Evolutionary conservation across 37 sponge, comb jelly and placozoan species (phyloP), one percentile per base, ranked within the genome.

Genomic region (Spongilla lacustris): DNA sequence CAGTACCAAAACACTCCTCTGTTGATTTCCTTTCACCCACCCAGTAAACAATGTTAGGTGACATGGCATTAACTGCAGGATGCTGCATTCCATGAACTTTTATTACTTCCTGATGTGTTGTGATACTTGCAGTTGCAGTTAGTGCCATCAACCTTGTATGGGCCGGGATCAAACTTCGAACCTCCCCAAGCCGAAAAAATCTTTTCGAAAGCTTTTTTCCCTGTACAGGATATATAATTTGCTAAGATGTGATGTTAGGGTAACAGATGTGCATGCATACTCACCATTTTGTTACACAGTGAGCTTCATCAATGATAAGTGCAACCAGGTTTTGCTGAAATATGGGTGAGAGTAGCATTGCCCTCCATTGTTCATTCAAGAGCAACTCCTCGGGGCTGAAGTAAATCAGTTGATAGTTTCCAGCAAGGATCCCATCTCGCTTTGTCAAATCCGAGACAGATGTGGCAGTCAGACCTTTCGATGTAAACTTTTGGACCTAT

Each of bases 71-170:
- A 6, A 79, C 66, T 8, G 24, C 6, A 66, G 80, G 68, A 26
- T 41, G 2, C 5, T 9, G 4, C 80, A 79, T 38, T 6, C 80
- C 67, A 11, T 58, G 26, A 9, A 49, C 6, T 5, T 37, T 50
- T 4, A 29, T 33, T 3, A 79, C 66, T 10, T 25, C 58, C 66
- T 32, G 26, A 0, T 68, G 26, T 33, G 50, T 28, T 21, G 27
- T 2, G 5, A 12, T 27, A 25, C 67, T 37, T 1, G 37, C 37
- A 14, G 80, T 79, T 29, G 80, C 80, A 79, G 80, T 79, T 2
- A 79, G 31, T 21, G 80, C 80, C 50, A 79, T 41, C 23, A 79
- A 68, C 0, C 31, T 79, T 23, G 66, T 67, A 79, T 5, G 5
- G 1, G 68, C 6, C 2, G 67, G 80, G 5, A 79, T 50, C 12